These are phyloP conservation scores for Pherbina coryleti DNA, from an alignment of 2,888 invertebrate genomes.

Conservation along the genomic window DNA sequence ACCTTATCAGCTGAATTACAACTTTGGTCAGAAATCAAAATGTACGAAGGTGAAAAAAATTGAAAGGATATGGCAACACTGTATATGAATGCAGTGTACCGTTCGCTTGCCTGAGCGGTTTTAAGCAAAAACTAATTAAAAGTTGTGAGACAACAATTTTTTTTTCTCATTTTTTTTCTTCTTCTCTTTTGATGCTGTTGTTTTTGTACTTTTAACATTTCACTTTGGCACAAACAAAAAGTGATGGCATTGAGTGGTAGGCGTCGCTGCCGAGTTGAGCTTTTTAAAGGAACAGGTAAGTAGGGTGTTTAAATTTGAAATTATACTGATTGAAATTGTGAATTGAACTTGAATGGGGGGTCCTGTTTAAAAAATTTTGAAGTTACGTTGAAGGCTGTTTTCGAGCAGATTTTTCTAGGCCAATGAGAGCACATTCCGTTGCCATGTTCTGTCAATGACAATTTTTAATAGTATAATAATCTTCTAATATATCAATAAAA, in stretches of 20 bases:
- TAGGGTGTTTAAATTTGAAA: no score
- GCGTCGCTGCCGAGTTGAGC: no score
- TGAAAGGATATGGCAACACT: constrained; percentile 29
- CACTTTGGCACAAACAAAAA: constrained; percentile 52
- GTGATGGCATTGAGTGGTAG: background rate
- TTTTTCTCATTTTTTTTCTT: constrained; percentile 48
- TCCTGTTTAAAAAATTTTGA: no score
- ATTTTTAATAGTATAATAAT: no score
- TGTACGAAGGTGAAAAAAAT: constrained; percentile 29
- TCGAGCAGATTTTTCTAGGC: no score
- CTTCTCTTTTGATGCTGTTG: constrained; percentile 36
- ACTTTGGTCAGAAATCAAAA: constrained; percentile 44
- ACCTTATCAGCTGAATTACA: constrained; percentile 37
- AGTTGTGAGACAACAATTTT: constrained; percentile 68
- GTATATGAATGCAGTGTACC: constrained; percentile 23
- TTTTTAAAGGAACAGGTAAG: no score
- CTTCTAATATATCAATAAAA: no score
- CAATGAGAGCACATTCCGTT: no score
- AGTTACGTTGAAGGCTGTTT: no score
- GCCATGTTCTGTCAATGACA: no score
- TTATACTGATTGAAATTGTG: no score
- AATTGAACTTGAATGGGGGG: no score
- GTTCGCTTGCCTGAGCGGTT: constrained; percentile 51
- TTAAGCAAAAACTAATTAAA: constrained; percentile 70
- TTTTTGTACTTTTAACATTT: constrained; percentile 53